Evolutionary conservation across 1,140 invertebrate genomes (phyloP).

Genomic region (Diabrotica virgifera): DNA sequence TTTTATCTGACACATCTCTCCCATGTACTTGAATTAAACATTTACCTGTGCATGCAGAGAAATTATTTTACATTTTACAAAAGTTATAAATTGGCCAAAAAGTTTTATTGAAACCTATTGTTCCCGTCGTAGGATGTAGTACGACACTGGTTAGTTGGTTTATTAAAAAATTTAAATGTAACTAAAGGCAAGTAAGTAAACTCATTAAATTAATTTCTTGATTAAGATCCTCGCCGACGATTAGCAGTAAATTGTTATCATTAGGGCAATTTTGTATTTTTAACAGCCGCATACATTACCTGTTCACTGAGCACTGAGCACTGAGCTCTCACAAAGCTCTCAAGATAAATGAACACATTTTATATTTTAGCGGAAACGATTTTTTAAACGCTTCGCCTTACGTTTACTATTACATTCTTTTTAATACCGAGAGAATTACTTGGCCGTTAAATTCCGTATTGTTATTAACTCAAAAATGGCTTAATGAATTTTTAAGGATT

Average conservation of each 20-base stretch:
- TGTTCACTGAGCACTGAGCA: slow-evolving; percentile 48
- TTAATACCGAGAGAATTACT: neutral
- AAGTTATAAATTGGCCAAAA: too few species aligned
- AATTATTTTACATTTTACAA: too few species aligned
- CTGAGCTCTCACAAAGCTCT: slow-evolving; percentile 34
- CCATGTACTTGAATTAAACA: too few species aligned
- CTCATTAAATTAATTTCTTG: slow-evolving; percentile 50
- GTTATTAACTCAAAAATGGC: too few species aligned
- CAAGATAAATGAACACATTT: slow-evolving; percentile 45
- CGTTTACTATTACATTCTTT: slow-evolving; percentile 28
- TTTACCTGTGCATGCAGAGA: too few species aligned
- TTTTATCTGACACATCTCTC: too few species aligned
- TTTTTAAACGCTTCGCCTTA: slow-evolving; percentile 44
- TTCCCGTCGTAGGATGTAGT: too few species aligned
- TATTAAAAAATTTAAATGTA: slow-evolving; percentile 41
- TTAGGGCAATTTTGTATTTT: slow-evolving; percentile 52
- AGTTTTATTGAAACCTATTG: too few species aligned
- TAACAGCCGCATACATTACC: slow-evolving; percentile 49
- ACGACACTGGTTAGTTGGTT: slow-evolving; percentile 11
- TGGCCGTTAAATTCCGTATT: slow-evolving; percentile 12
- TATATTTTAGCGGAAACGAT: slow-evolving; percentile 46
- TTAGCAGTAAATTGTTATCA: slow-evolving; percentile 52
- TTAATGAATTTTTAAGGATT: too few species aligned
- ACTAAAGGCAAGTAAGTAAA: slow-evolving; percentile 39
- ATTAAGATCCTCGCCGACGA: slow-evolving; percentile 49